These are phyloP conservation scores for Palythoa caribaeorum DNA, from an alignment of 92 coral and sea anemone genomes.

Conservation along the genomic window DNA sequence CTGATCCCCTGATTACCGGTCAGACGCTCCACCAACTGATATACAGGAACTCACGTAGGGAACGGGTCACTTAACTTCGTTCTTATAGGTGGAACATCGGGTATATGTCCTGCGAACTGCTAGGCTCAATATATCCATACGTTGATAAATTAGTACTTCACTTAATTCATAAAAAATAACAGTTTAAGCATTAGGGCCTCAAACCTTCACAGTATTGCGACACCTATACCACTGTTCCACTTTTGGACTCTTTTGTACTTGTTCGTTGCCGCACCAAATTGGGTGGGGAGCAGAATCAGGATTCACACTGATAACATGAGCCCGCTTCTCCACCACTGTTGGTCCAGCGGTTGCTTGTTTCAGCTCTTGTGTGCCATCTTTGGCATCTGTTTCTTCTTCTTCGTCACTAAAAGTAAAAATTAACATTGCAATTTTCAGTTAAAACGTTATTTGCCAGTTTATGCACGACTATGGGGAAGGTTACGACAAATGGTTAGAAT, in stretches of 20 bases:
- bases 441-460: background rate
- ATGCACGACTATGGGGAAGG: background rate
- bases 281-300: slow-evolving; percentile 15
- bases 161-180: background rate
- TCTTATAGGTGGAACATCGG: too few species aligned
- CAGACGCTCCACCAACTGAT: too few species aligned
- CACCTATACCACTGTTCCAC: slow-evolving; percentile 16
- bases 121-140: too few species aligned
- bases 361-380: background rate
- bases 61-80: too few species aligned
- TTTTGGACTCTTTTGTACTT: background rate
- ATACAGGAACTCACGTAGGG: too few species aligned
- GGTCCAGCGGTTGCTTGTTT: background rate
- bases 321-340: slow-evolving; percentile 1
- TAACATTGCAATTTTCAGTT: background rate
- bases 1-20: too few species aligned
- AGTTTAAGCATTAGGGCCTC: background rate
- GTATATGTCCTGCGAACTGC: too few species aligned
- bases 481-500: too few species aligned
- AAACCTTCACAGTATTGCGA: background rate
- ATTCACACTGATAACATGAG: slow-evolving; percentile 36
- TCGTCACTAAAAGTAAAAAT: background rate
- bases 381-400: slow-evolving; percentile 16
- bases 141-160: too few species aligned
- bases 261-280: slow-evolving; percentile 16